Conservation (phyloP, 2,888 invertebrate genomes). For the Cheilosia pagana region DNA sequence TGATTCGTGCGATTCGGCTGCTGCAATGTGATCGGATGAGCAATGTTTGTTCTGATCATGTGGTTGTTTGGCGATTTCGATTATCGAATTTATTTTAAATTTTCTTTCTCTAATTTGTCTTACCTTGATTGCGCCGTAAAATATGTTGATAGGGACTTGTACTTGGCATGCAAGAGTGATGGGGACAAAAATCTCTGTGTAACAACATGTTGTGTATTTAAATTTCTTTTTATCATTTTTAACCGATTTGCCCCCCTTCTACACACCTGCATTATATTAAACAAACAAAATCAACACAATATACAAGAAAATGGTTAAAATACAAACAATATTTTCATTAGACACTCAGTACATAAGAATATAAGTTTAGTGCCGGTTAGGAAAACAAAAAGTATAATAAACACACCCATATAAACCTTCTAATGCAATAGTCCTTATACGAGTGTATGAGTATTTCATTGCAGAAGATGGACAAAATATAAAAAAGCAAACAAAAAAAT, state of each 20-base stretch:
- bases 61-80: conserved; percentile 38
- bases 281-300: conserved; percentile 12
- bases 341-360: conserved; percentile 40
- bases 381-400: conserved; percentile 39
- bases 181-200: conserved; percentile 3
- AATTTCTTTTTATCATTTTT: conserved; percentile 47
- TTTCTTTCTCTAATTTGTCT: conserved; percentile 4
- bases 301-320: conserved; percentile 37
- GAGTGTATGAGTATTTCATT: conserved; percentile 49
- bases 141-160: background rate
- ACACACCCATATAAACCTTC: conserved; percentile 11
- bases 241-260: conserved; percentile 1
- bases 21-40: conserved; percentile 28
- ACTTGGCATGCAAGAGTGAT: conserved; percentile 22
- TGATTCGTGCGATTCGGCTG: conserved; percentile 18
- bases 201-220: conserved; percentile 38
- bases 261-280: conserved; percentile 10
- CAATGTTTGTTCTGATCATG: conserved; percentile 22
- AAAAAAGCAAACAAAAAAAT: conserved; percentile 33
- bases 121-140: conserved; percentile 10
- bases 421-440: conserved; percentile 52
- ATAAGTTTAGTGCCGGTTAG: conserved; percentile 61
- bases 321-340: conserved; percentile 35
- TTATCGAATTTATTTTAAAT: conserved; percentile 45
- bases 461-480: conserved; percentile 37